phyloP scores from a whole-genome alignment of 2,888 invertebrate species.

The Cerceris ruficornis region DNA sequence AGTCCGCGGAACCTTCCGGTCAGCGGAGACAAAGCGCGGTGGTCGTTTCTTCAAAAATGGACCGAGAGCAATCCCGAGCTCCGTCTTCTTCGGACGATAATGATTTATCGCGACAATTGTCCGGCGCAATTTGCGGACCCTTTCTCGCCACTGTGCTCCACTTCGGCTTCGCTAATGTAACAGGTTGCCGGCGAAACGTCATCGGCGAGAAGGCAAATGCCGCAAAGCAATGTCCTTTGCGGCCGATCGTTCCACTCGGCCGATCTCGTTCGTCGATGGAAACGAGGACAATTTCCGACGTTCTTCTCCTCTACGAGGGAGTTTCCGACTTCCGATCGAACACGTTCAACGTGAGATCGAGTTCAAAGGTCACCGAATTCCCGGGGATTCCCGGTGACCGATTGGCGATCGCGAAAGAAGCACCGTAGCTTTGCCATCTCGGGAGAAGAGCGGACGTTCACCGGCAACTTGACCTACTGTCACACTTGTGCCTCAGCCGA shows the following conservation, averaged over 20 bases:
- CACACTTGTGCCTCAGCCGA: slow-evolving; percentile 65
- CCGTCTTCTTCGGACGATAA: slow-evolving; percentile 14
- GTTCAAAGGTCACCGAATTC: no score
- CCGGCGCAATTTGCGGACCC: slow-evolving; percentile 18
- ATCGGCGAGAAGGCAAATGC: slow-evolving; percentile 37
- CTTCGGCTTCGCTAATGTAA: slow-evolving; percentile 23
- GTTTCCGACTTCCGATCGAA: not conserved
- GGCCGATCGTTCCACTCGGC: slow-evolving; percentile 16
- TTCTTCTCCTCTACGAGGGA: not conserved
- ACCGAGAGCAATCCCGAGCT: not conserved
- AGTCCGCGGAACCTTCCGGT: not conserved
- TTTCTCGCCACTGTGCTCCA: slow-evolving; percentile 22
- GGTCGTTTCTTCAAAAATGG: no score
- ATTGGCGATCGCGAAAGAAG: not conserved
- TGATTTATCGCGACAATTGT: slow-evolving; percentile 35
- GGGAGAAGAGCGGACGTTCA: slow-evolving; percentile 67
- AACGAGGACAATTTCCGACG: not conserved
- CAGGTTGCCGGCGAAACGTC: slow-evolving; percentile 27
- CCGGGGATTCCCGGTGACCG: no score
- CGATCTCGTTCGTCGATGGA: not conserved
- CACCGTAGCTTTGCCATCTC: slow-evolving; percentile 7
- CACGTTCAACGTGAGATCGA: not conserved
- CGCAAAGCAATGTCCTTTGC: slow-evolving; percentile 40
- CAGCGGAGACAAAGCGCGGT: no score
- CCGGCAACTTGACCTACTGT: slow-evolving; percentile 79